Evolutionary conservation across 2,113 vertebrate genomes (phyloP).

Genomic region (Anolis carolinensis): DNA sequence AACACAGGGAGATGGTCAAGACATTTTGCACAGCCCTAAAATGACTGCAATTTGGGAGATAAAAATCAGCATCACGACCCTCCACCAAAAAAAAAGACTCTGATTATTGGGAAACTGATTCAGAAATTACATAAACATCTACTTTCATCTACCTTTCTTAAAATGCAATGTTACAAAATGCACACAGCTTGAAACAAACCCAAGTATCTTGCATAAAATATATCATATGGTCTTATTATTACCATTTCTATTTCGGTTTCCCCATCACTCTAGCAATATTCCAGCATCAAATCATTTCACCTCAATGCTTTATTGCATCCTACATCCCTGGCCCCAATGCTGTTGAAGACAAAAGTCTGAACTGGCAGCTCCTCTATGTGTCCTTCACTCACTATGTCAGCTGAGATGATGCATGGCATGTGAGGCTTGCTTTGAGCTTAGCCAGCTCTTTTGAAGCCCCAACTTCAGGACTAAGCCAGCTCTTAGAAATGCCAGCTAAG

Average conservation of each 20-base stretch:
- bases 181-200: background rate
- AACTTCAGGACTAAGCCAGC: too few species aligned
- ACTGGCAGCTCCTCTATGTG: background rate
- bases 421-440: too few species aligned
- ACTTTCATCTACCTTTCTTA: background rate
- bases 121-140: background rate
- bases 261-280: background rate
- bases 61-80: background rate
- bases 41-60: slow-evolving; percentile 11
- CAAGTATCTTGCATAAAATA: background rate
- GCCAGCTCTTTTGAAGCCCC: too few species aligned
- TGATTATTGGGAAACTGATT: background rate
- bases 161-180: background rate
- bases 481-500: too few species aligned
- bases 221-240: background rate
- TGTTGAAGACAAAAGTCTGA: background rate
- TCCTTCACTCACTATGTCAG: too few species aligned
- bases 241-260: background rate
- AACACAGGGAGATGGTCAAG: slow-evolving; percentile 29
- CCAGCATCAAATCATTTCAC: background rate
- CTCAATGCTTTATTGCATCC: too few species aligned
- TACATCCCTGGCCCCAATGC: background rate
- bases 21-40: background rate
- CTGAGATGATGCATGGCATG: too few species aligned
- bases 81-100: slow-evolving; percentile 20